Conservation (phyloP, 2,888 invertebrate genomes). For the Apamea epomidion region DNA sequence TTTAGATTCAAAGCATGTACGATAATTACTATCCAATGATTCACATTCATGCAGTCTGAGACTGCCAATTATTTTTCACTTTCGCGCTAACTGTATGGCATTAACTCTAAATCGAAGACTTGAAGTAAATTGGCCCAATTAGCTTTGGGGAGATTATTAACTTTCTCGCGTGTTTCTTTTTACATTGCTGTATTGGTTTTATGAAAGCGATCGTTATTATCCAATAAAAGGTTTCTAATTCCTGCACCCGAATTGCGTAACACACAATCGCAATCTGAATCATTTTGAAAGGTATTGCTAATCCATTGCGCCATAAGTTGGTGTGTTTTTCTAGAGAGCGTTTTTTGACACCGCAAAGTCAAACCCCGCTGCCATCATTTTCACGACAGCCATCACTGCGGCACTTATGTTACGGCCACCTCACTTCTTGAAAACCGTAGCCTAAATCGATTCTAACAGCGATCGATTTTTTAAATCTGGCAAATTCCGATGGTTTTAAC, state of each 20-base stretch:
- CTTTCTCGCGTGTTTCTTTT: constrained; percentile 40
- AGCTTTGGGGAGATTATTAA: constrained; percentile 15
- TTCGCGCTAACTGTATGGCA: constrained; percentile 29
- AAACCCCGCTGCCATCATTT: background rate
- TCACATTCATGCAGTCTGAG: constrained; percentile 15
- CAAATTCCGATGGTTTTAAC: background rate
- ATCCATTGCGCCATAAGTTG: background rate
- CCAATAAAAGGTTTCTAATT: background rate
- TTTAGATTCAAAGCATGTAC: constrained; percentile 27
- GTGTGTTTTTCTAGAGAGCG: background rate
- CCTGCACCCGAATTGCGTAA: background rate
- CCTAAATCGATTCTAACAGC: background rate
- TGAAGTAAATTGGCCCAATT: constrained; percentile 47
- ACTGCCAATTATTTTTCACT: constrained; percentile 57
- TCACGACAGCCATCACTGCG: background rate
- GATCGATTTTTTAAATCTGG: background rate
- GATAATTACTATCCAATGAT: constrained; percentile 33
- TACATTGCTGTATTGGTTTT: constrained; percentile 22
- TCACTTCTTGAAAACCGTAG: background rate
- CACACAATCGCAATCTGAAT: background rate
- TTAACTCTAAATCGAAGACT: constrained; percentile 27
- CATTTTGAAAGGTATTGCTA: background rate
- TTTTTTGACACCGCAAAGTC: background rate
- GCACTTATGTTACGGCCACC: too few relatives aligned
- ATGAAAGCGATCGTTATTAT: background rate